Base-by-base conservation (phyloP, 2,888 invertebrate species). In the Drosophila putrida region DNA sequence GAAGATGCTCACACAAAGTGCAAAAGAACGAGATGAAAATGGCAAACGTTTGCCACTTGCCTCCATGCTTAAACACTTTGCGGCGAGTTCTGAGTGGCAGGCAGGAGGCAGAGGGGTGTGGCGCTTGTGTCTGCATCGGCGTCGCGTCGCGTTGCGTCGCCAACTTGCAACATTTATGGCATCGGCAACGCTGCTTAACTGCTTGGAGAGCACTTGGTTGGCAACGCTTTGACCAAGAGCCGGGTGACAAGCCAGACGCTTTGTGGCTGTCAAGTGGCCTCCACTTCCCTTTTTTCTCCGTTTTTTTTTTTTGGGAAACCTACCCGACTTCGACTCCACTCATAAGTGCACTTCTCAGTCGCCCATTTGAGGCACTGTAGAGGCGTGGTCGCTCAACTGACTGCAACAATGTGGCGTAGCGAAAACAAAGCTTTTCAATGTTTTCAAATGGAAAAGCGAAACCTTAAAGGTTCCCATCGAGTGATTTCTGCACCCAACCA, bases 181-280 rank as follows among this genome's bases (percentile, higher is more conserved):
- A 72, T 61, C 71, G 69, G 66, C 70, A 73, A 64, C 64, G 82
- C 76, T 84, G 80, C 88, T 83, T 83, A 85, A 88, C 83, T 83
- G 87, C 83, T 83, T 80, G 63, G 71, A 84, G 88, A 60, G 75
- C 88, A 86, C 88, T 82, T 85, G 82, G 51, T 66, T 61, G 39
- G 78, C 83, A 80, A 75, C 64, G 86, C 83, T 83, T 84, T 84
- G 83, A 88, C 88, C 86, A 88, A 88, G 86, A 80, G 67, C 62
- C 86, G 86, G 79, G 88, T 85, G 83, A 88, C 82, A 88, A 88
- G 82, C 86, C 88, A 71, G 78, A 63, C 88, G 86, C 86, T 83
- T 83, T 83, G 83, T 83, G 83, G 88, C 83, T 80, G 83, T 80
- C 83, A 88, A 88, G 88, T 88, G 80, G 78, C 71, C 68, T 63